These are phyloP conservation scores for Barypeithes pellucidus DNA, from an alignment of 2,888 invertebrate genomes.

Conservation along the genomic window DNA sequence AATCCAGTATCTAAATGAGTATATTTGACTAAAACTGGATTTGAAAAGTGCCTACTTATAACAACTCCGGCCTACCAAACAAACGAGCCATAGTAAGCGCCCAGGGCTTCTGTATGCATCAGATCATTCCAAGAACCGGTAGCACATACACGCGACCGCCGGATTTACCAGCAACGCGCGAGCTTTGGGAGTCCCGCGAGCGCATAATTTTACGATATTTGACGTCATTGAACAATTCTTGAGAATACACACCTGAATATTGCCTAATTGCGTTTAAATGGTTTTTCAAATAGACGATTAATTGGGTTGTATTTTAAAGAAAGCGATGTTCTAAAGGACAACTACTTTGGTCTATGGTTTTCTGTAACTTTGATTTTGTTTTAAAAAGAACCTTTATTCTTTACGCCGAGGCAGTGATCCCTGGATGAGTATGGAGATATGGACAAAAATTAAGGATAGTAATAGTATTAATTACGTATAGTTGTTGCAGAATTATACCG, in stretches of 20 bases:
- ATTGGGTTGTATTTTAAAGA: neutral
- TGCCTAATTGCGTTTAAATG: neutral
- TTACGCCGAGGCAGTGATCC: too few relatives aligned
- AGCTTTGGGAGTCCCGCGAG: slow-evolving; percentile 33
- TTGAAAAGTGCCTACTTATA: too few relatives aligned
- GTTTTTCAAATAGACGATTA: neutral
- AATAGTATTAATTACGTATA: too few relatives aligned
- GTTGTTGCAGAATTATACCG: too few relatives aligned
- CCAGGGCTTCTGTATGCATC: neutral
- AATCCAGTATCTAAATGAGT: too few relatives aligned
- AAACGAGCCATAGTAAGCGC: slow-evolving; percentile 12
- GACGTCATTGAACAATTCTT: slow-evolving; percentile 22
- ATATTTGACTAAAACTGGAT: too few relatives aligned
- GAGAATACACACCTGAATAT: neutral
- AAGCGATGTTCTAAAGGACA: too few relatives aligned
- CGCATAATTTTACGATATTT: slow-evolving; percentile 15
- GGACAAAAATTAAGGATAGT: too few relatives aligned
- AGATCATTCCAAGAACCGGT: slow-evolving; percentile 27
- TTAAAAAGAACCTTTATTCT: too few relatives aligned
- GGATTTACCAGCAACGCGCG: slow-evolving; percentile 42
- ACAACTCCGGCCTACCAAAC: slow-evolving; percentile 25
- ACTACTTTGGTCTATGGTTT: too few relatives aligned
- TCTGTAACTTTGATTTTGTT: too few relatives aligned
- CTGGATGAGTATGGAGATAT: too few relatives aligned
- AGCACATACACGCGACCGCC: slow-evolving; percentile 42